Base-by-base conservation (phyloP, 1,140 invertebrate genomes). In the Bradysia coprophila region DNA sequence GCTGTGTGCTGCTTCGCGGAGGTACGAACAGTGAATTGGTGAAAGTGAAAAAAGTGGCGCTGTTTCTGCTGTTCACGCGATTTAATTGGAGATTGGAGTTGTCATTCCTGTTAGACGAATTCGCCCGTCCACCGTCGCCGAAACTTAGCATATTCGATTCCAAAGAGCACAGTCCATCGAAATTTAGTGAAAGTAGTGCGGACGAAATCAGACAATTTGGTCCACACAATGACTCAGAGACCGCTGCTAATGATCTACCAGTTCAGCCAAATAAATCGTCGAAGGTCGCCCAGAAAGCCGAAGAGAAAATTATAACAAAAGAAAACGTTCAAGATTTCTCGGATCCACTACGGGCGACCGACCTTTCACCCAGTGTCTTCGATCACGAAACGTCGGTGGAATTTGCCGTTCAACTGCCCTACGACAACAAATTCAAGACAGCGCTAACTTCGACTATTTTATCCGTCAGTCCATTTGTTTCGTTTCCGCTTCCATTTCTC, bases 1-100 rank as follows among this genome's bases (percentile, higher is more conserved):
- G 86, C 51, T 92, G 91, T 1, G 79, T 98, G 22, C 55, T 95
- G 6, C 56, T 98, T 1, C 72, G 89, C 23, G 93, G 93, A 1
- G 81, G 72, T 3, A 69, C 73, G 1, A 61, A 75, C 39, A 54
- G 63, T 8, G 92, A 98, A 60, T 64, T 98, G 6, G 70, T 73
- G 10, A 72, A 75, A 54, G 73, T 94, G 0, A 96, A 96, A 58
- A 64, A 72, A 43, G 81, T 94, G 1, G 73, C 81, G 0, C 75
- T 74, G 18, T 81, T 81, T 46, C 73, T 93, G 65, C 69, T 92
- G 0, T 84, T 88, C 51, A 76, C 85, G 0, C 73, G 75, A n/a
- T 95, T 96, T 54, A 92, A 92, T 48, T 89, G 85, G 75, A 71
- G 84, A 42, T 61, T 95, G 4, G 92, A 97, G 65, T 81, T 83